Base-by-base conservation (phyloP, 1,140 invertebrate species). In the Delia radicum region DNA sequence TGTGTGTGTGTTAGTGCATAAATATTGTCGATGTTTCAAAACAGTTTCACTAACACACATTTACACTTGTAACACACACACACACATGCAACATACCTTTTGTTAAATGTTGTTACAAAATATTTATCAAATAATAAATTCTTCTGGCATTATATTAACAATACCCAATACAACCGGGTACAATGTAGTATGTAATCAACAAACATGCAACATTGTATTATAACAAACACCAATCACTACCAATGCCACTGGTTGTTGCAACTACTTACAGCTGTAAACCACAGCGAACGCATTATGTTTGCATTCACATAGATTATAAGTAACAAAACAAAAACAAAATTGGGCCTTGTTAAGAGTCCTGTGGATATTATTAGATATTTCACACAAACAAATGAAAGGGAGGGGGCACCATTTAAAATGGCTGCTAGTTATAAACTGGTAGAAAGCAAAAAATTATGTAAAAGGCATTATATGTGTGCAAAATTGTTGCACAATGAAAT, bases 101-200 rank as follows among this genome's bases (percentile, higher is more conserved):
- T 55, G 46, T 55, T 55, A 55, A 55, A 55, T 55, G 46, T 18
- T 55, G 46, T 24, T 55, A 5, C n/a, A 8, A 55, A 55, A 55
- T 55, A 55, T 55, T 55, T 55, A 55, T 55, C 46, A 55, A 55
- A 55, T 55, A 55, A 55, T 55, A 55, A 55, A 55, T 55, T 55
- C 46, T 55, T 21, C 48, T 55, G 48, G 48, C 48, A 55, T 55
- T 24, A 21, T 24, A n/a, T n/a, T n/a, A n/a, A n/a, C n/a, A n/a
- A n/a, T n/a, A n/a, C n/a, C n/a, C n/a, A n/a, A n/a, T n/a, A n/a
- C n/a, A n/a, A n/a, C n/a, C n/a, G 18, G 48, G n/a, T 24, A 24
- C 21, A 55, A 55, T 21, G 8, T 10, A 55, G 4, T 55, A 55
- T 55, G 21, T 55, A 24, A 55, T 55, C 48, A 55, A 55, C 21